These are phyloP conservation scores for Xenopus petersii DNA, from an alignment of 2,797 vertebrate genomes.

Conservation along the genomic window DNA sequence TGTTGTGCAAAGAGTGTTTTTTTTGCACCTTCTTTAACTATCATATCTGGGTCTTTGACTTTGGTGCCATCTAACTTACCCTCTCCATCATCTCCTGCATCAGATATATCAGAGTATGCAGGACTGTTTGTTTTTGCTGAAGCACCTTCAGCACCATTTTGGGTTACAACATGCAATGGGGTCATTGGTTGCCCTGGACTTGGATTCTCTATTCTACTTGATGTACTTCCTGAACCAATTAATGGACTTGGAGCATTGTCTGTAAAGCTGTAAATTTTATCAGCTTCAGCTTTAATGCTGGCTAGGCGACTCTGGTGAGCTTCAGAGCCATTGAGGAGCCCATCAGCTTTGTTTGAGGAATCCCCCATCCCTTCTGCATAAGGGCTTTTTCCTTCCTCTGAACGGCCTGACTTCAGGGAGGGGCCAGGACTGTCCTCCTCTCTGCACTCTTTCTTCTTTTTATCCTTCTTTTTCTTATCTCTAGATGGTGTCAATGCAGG, in stretches of 20 bases:
- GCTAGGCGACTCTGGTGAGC: slow-evolving; percentile 93
- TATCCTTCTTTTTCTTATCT: slow-evolving; percentile 96
- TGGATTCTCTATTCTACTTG: slow-evolving; percentile 84
- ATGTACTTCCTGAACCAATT: slow-evolving; percentile 68
- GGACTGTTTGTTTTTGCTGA: slow-evolving; percentile 97
- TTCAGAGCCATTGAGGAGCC: slow-evolving; percentile 88
- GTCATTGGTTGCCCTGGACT: slow-evolving; percentile 83
- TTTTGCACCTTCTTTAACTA: slow-evolving; percentile 88
- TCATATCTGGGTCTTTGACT: slow-evolving; percentile 84
- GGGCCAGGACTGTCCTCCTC: slow-evolving; percentile 85
- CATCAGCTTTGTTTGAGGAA: slow-evolving; percentile 75
- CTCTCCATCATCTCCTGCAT: slow-evolving; percentile 95
- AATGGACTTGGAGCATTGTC: slow-evolving; percentile 97
- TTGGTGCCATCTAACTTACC: slow-evolving; percentile 84
- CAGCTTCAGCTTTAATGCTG: slow-evolving; percentile 96
- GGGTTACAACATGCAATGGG: slow-evolving; percentile 84
- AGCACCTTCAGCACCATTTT: slow-evolving; percentile 92
- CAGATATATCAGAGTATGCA: slow-evolving; percentile 96
- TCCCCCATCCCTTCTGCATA: slow-evolving; percentile 78
- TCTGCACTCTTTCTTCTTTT: slow-evolving; percentile 87
- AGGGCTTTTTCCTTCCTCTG: slow-evolving; percentile 85
- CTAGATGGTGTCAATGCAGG: slow-evolving; percentile 81
- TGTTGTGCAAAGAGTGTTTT: slow-evolving; percentile 89
- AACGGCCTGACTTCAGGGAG: slow-evolving; percentile 78
- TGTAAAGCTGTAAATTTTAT: slow-evolving; percentile 97